Evolutionary conservation across 2,888 invertebrate species (phyloP), one percentile per base, ranked within the genome.

Genomic region (Allacma fusca): DNA sequence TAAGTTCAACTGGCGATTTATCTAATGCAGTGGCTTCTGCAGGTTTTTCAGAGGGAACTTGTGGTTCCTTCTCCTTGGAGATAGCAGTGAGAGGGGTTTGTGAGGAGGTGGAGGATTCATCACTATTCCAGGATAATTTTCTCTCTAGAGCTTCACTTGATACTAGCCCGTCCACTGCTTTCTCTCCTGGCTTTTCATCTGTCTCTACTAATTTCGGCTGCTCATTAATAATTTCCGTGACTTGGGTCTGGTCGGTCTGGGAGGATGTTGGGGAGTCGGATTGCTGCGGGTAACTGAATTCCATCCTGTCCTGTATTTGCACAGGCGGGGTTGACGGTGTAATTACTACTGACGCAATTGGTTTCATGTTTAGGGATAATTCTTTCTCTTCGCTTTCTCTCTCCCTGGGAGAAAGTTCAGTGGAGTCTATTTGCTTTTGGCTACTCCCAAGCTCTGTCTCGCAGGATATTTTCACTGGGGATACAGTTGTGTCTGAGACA

Each of bases 281-380:
- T 23, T 70, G 44, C 43, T 71, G 28, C 19, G 34, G 50, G 40
- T 59, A 70, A 44, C 21, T 59, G 24, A 70, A 70, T 59, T 50
- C 69, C 0, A 43, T 40, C 13, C 21, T 57, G 1, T 68, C 78
- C 44, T 40, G 67, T 12, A 43, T 62, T 24, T 64, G 76, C 21
- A 81, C 80, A 2, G 81, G 81, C n/a, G 81, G 81, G 19, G 81
- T 81, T 16, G 80, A 80, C 0, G 81, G 81, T 12, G 81, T 81
- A 62, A 81, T 81, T 21, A 81, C 80, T 21, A 81, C 81, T n/a
- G 79, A 79, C 9, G 81, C 79, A 12, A 75, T 74, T n/a, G 81
- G 68, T 23, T 75, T 80, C 4, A 23, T 44, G 0, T 24, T 57
- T 28, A 40, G 28, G 9, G 62, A 23, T 62, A 62, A 43, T 40